Evolutionary conservation across 2,113 vertebrate genomes (phyloP), one percentile per base, ranked within the genome.

Genomic region (Cathartes aura): DNA sequence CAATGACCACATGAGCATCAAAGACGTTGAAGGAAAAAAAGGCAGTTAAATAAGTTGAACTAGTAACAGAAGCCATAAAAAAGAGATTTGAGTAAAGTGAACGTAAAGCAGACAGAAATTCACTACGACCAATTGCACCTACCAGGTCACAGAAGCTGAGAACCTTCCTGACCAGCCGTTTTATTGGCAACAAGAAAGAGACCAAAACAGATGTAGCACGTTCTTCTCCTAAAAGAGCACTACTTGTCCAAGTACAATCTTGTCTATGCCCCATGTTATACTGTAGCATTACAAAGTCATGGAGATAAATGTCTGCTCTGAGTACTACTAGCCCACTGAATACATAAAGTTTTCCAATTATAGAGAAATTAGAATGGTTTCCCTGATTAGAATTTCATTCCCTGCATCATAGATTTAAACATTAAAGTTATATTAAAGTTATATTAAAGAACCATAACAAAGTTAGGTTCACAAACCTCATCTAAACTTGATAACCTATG

Each of bases 401-500:
- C 48, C 53, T 92, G 83, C 87, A 95, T 95, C 89, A 93, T 30
- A 96, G 76, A 89, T 87, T 97, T 85, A 91, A 97, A 96, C 87
- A 96, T 93, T 96, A 93, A 93, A 89, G 42, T 92, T 88, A 75
- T 91, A 93, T 93, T 95, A 91, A 91, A 96, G 68, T 73, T 93
- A 72, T 91, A 93, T 84, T 96, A 97, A 95, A 96, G 68, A 96
- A 87, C 32, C 60, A 80, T 95, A 95, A 96, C 82, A 75, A 94
- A 95, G 56, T 93, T 79, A 91, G 60, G 22, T 89, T 94, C 73
- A 87, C 64, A 96, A 95, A 87, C 43, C 80, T 96, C 89, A 95
- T 91, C 5, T 15, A 89, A 93, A 96, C 43, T 93, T 89, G 88
- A 96, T 87, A 95, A 94, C 52, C 6, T 5, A 97, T 87, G 95